Base-by-base conservation (phyloP, 2,888 invertebrate genomes). In the Morpho deidamia region DNA sequence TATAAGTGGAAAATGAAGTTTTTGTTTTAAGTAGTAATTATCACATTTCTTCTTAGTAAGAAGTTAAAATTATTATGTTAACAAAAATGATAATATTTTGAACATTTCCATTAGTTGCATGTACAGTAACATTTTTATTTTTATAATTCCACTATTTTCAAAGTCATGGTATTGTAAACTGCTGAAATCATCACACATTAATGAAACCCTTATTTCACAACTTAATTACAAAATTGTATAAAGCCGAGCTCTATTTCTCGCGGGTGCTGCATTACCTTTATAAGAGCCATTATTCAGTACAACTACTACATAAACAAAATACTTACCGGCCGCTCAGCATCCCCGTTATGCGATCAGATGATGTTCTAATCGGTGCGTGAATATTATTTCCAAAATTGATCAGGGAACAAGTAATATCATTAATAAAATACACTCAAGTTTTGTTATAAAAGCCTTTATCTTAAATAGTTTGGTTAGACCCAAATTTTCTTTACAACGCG, bases 261-360 rank as follows among this genome's bases (percentile, higher is more conserved):
- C 62, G 45, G 60, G 61, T 64, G 57, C 57, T 23, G 23, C 5
- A 23, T 23, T 23, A 23, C 23, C 23, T 23, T 23, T 23, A 51
- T 54, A 37, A 58, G 52, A 60, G 59, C 59, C 56, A 64, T 65
- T 63, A 63, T 64, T 60, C 10, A n/a, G 35, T 9, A 60, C 23
- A 23, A 23, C 44, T 52, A 46, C 58, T 50, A 60, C 57, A 59
- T 48, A 61, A 56, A 60, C 60, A 55, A 52, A 51, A 60, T 60
- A 71, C 76, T 77, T 67, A 74, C 77, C 76, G 68, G 67, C 66
- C 65, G 64, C 68, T 70, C 73, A 74, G 73, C 77, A 74, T 76
- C 74, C 65, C 66, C 68, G 65, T 59, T 66, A 65, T 61, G 44
- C 49, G 41, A 58, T 53, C 56, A 44, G 41, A 49, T 48, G 12